Conservation (phyloP, 30 jellyfish, hydroid and myxozoan genomes). For the Turritopsis dohrnii region DNA sequence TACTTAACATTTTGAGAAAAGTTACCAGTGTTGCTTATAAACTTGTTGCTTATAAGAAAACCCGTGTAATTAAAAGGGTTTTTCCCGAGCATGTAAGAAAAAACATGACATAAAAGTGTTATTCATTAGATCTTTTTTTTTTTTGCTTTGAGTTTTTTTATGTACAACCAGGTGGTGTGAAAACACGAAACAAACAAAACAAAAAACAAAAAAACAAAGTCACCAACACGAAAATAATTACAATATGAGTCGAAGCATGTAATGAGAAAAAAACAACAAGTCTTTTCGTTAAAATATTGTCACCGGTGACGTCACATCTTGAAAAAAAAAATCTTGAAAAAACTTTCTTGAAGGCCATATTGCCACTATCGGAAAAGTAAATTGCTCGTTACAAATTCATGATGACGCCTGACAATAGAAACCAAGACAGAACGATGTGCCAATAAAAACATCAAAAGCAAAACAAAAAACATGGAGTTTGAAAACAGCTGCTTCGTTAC, state of each 20-base stretch:
- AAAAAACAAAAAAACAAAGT: too few relatives aligned
- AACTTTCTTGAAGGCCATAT: background rate
- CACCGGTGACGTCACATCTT: background rate
- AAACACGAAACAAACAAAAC: background rate
- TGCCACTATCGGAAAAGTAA: background rate
- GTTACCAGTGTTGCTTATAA: too few relatives aligned
- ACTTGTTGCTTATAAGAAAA: too few relatives aligned
- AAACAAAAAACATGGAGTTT: background rate
- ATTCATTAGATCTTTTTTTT: background rate
- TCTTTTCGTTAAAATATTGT: background rate
- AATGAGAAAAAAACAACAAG: background rate
- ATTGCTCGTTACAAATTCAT: background rate
- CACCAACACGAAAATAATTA: background rate
- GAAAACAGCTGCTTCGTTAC: background rate
- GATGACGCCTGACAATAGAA: background rate
- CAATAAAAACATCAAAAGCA: background rate
- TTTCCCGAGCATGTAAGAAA: background rate
- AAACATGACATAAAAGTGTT: background rate
- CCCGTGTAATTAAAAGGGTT: too few relatives aligned
- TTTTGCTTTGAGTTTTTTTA: background rate
- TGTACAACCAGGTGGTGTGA: background rate
- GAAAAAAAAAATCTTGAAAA: too few relatives aligned
- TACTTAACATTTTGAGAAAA: too few relatives aligned
- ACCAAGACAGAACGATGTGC: background rate
- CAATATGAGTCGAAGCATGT: background rate